Evolutionary conservation across 2,797 vertebrate species (phyloP).

Genomic region (Arremon aurantiirostris): DNA sequence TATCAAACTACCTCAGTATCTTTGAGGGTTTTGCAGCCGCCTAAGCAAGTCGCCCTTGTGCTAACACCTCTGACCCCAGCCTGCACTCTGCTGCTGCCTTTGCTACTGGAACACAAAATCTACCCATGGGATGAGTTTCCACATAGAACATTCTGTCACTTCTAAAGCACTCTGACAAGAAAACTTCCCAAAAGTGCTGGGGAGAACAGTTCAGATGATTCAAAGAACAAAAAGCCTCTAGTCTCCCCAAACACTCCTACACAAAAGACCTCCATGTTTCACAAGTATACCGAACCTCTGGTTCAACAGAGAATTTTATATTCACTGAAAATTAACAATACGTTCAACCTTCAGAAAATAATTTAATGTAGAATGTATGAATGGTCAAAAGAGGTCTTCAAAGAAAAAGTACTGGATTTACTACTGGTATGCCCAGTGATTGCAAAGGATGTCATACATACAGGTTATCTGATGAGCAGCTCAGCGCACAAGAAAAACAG

Average conservation of each 20-base stretch:
- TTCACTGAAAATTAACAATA: not conserved
- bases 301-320: not conserved
- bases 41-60: not conserved
- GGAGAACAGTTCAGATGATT: not conserved
- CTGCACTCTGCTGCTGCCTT: not conserved
- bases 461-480: not conserved
- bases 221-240: not conserved
- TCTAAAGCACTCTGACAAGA: not conserved
- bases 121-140: not conserved
- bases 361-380: not conserved
- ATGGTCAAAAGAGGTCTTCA: not conserved
- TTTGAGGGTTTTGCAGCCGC: not conserved
- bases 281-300: accelerated
- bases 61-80: not conserved
- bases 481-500: not conserved
- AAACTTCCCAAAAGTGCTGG: not conserved
- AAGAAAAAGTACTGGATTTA: not conserved
- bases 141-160: not conserved
- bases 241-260: not conserved
- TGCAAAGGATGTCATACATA: not conserved
- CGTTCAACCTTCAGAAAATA: not conserved
- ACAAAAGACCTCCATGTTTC: not conserved
- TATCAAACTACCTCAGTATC: not conserved
- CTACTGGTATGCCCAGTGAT: accelerated
- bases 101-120: not conserved